phyloP scores from a whole-genome alignment of 2,113 vertebrate genomes.

The Chionomys nivalis region DNA sequence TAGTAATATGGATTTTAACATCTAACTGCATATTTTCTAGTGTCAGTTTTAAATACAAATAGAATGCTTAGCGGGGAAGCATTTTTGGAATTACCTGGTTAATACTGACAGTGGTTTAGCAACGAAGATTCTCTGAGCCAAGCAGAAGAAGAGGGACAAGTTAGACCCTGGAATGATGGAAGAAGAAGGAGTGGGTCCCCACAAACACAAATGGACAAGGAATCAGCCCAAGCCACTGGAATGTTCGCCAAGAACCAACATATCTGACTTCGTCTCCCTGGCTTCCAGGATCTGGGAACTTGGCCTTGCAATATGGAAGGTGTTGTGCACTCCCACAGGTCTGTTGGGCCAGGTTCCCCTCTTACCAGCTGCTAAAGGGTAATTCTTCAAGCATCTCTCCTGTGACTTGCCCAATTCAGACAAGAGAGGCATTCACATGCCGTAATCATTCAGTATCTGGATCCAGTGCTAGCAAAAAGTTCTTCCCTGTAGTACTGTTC shows the following conservation, averaged over 20 bases:
- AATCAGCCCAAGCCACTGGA: background rate
- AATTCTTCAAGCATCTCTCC: background rate
- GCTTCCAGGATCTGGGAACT: background rate
- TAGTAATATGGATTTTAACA: background rate
- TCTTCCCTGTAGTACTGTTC: background rate
- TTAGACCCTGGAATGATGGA: background rate
- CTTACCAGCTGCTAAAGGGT: background rate
- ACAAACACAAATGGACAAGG: background rate
- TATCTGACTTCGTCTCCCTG: background rate
- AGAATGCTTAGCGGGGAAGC: background rate
- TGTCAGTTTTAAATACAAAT: background rate
- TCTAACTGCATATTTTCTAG: background rate
- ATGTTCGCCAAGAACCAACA: background rate
- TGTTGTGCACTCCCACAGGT: fast-evolving
- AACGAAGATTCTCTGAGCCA: background rate
- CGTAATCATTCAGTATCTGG: background rate
- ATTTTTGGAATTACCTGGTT: background rate
- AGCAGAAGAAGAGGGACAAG: background rate
- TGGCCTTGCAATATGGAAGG: fast-evolving
- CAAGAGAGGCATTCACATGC: background rate
- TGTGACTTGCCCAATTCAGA: background rate
- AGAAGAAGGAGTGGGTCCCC: background rate
- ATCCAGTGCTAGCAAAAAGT: background rate
- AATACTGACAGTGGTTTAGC: background rate
- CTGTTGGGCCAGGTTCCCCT: background rate